Evolutionary conservation across 2,888 invertebrate species (phyloP), one percentile per base, ranked within the genome.

Genomic region (Idaea dimidiata): DNA sequence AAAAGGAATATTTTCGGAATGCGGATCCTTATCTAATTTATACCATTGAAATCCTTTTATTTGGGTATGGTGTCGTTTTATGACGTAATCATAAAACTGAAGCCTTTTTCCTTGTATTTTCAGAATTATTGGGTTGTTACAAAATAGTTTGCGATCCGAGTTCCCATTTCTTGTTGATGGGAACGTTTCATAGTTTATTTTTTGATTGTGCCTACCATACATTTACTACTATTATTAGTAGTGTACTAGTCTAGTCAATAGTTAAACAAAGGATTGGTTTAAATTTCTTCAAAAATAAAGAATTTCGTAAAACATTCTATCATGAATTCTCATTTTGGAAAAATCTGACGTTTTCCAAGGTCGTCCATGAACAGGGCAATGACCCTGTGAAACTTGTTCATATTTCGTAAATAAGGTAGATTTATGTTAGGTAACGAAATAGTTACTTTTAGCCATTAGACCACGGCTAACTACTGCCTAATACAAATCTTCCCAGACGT

Each of bases 21-120:
- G 64, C 60, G 64, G 61, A 60, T 59, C 62, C 63, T 67, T 65
- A 65, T 63, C 64, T 59, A 61, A 67, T 67, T 67, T 67, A 67
- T 67, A 61, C 64, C 62, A 58, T 64, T 53, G 56, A 62, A 63
- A 62, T 59, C 58, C 61, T 59, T 63, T 63, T 62, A 61, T 59
- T 61, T 57, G 60, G 63, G 10, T 6, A 54, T 58, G 60, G 58
- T 58, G 53, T 62, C 62, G 60, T 56, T 62, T 58, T 31, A 43
- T 66, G 59, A 63, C 59, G 58, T 61, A 58, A 60, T 14, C 16
- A 33, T 56, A 43, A 43, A 43, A 43, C 43, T 43, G 43, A 43
- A 43, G 43, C 6, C 43, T 14, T 43, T 43, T 43, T 43, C 32
- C 43, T 43, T 43, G 43, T 43, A 14, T 43, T 43, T 43, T 43